These are phyloP conservation scores for Galeruca laticollis DNA, from an alignment of 2,888 invertebrate species.

Conservation along the genomic window DNA sequence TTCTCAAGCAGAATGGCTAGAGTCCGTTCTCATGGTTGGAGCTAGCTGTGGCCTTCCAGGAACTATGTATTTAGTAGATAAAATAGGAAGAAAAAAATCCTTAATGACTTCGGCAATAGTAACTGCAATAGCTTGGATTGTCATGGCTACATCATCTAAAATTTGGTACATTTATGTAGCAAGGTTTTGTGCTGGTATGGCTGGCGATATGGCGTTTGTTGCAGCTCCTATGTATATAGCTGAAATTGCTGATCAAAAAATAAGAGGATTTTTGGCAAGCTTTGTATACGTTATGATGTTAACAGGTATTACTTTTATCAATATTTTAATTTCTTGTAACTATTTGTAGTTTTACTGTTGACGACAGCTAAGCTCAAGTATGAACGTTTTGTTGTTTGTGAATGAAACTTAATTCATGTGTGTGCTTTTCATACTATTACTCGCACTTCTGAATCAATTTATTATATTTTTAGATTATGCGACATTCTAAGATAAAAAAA, in stretches of 20 bases:
- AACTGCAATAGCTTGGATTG: constrained; percentile 61
- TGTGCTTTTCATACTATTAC: too few relatives aligned
- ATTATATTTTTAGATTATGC: too few relatives aligned
- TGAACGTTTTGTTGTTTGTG: too few relatives aligned
- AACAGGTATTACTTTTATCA: constrained; percentile 51
- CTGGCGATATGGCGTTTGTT: constrained; percentile 64
- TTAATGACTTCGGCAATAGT: constrained; percentile 60
- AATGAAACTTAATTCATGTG: too few relatives aligned
- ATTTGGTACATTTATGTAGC: constrained; percentile 60
- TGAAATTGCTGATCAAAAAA: constrained; percentile 64
- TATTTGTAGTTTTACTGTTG: too few relatives aligned
- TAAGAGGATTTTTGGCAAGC: constrained; percentile 63
- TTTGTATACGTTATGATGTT: constrained; percentile 65
- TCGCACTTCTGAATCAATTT: too few relatives aligned
- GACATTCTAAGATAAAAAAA: too few relatives aligned
- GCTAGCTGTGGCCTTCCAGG: constrained; percentile 60
- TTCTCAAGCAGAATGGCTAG: constrained; percentile 57
- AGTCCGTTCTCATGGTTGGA: constrained; percentile 57
- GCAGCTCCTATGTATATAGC: constrained; percentile 66
- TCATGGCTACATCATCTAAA: constrained; percentile 60
- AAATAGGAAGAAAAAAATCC: constrained; percentile 61
- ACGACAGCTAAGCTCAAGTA: too few relatives aligned
- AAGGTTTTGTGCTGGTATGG: constrained; percentile 62
- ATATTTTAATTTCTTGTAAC: too few relatives aligned
- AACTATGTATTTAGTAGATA: constrained; percentile 60